phyloP scores from a whole-genome alignment of 2,888 invertebrate species.

The Parnassius smintheus region DNA sequence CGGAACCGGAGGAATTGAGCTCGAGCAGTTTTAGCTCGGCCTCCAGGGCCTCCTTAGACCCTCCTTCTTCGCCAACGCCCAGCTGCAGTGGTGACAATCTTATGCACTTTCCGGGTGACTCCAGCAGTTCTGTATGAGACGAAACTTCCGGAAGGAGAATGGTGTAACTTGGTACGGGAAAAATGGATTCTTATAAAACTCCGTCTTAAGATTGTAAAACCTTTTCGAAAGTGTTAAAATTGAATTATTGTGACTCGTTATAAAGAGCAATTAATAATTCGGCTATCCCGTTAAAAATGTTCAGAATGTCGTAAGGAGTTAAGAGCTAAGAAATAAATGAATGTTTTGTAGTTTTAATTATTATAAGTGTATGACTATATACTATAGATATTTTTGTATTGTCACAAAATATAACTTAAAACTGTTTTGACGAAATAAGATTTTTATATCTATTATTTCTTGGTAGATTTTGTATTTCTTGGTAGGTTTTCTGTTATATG shows the following conservation, averaged over 20 bases:
- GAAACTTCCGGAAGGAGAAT: constrained; percentile 11
- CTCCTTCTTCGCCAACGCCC: constrained; percentile 86
- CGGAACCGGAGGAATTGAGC: constrained; percentile 88
- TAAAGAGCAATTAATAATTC: no score
- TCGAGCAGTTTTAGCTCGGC: constrained; percentile 92
- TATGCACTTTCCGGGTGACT: constrained; percentile 90
- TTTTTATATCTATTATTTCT: no score
- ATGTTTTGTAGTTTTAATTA: no score
- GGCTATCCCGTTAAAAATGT: no score
- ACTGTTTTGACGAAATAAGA: background rate
- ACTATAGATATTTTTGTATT: constrained; percentile 29
- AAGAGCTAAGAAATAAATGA: no score
- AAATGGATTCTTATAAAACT: background rate
- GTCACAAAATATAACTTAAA: background rate
- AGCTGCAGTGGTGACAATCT: constrained; percentile 88
- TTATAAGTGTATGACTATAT: constrained; percentile 1
- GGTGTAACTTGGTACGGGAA: constrained; percentile 6
- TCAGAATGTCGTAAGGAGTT: no score
- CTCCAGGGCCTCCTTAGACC: constrained; percentile 88
- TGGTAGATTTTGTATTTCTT: no score
- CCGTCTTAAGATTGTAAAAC: no score
- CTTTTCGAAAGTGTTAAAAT: no score
- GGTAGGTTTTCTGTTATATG: no score
- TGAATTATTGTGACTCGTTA: no score
- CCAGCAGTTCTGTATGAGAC: constrained; percentile 83